Conservation (phyloP, 1,140 invertebrate species). For the Heterodera schachtii region DNA sequence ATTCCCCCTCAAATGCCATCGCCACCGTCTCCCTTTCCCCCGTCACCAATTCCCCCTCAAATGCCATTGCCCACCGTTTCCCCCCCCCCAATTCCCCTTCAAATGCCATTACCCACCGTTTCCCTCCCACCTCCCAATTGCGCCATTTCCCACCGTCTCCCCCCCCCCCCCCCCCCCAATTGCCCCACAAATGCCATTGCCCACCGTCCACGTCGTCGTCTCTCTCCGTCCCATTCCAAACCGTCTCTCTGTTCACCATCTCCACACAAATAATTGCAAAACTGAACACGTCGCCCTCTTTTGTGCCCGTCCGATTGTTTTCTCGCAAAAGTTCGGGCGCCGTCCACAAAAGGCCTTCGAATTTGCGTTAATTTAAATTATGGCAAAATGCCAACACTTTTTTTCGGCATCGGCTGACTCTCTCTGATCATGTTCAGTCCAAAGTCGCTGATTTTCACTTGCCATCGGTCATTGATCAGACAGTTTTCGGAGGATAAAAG, state of each 20-base stretch:
- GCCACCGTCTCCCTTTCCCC: too few relatives aligned
- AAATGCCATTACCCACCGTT: too few relatives aligned
- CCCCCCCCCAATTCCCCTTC: too few relatives aligned
- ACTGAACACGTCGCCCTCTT: slow-evolving; percentile 58
- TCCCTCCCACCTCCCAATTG: not conserved
- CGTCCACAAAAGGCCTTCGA: slow-evolving; percentile 81
- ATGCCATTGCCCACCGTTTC: not conserved
- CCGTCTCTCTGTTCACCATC: slow-evolving; percentile 69
- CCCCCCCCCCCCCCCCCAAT: not conserved
- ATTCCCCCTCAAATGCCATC: slow-evolving; percentile 41
- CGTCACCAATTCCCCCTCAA: slow-evolving; percentile 37
- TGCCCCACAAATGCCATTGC: slow-evolving; percentile 1
- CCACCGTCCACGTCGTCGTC: slow-evolving; percentile 54
- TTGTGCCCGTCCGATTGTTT: slow-evolving; percentile 47
- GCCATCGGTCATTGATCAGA: slow-evolving; percentile 59
- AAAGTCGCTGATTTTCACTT: slow-evolving; percentile 52
- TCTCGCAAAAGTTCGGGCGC: slow-evolving; percentile 84
- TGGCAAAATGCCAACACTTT: slow-evolving; percentile 39
- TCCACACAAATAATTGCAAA: slow-evolving; percentile 64
- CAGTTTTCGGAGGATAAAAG: slow-evolving; percentile 50
- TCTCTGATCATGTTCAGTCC: slow-evolving; percentile 44
- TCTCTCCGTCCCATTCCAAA: slow-evolving; percentile 50
- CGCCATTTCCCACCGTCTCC: slow-evolving; percentile 38
- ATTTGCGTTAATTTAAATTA: slow-evolving; percentile 1
- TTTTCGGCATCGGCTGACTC: slow-evolving; percentile 36